phyloP scores from a whole-genome alignment of 2,888 invertebrate genomes.

The Sialis fuliginosa region DNA sequence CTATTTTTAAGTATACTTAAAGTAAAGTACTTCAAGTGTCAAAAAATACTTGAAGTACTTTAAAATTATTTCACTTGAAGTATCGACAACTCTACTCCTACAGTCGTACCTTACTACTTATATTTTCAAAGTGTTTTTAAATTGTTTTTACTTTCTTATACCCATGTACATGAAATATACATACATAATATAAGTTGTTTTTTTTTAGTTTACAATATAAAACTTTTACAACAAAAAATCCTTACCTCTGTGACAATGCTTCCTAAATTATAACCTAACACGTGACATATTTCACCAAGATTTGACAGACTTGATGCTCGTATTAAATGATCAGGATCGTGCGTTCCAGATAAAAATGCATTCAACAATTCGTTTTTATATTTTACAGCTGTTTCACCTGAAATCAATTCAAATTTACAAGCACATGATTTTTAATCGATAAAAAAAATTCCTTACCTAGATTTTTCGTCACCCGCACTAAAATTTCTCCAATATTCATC shows the following conservation, averaged over 20 bases:
- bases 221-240: constrained; percentile 4
- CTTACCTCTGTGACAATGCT: constrained; percentile 53
- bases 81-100: too few relatives aligned
- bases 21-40: too few relatives aligned
- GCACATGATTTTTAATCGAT: background rate
- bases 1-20: too few relatives aligned
- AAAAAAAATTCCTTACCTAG: constrained; percentile 36
- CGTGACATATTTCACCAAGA: constrained; percentile 60
- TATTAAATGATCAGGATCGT: constrained; percentile 52
- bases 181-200: too few relatives aligned
- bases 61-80: too few relatives aligned
- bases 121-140: too few relatives aligned
- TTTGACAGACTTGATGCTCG: constrained; percentile 70
- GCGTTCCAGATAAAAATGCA: constrained; percentile 48
- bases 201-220: too few relatives aligned
- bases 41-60: too few relatives aligned
- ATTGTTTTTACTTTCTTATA: too few relatives aligned
- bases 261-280: constrained; percentile 56
- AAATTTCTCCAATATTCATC: constrained; percentile 48
- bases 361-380: constrained; percentile 53
- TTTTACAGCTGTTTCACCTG: constrained; percentile 52
- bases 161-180: too few relatives aligned
- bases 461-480: constrained; percentile 50
- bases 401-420: constrained; percentile 13
- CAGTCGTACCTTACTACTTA: too few relatives aligned